Conservation (phyloP, 2,113 vertebrate species). For the Toxotes chatareus region DNA sequence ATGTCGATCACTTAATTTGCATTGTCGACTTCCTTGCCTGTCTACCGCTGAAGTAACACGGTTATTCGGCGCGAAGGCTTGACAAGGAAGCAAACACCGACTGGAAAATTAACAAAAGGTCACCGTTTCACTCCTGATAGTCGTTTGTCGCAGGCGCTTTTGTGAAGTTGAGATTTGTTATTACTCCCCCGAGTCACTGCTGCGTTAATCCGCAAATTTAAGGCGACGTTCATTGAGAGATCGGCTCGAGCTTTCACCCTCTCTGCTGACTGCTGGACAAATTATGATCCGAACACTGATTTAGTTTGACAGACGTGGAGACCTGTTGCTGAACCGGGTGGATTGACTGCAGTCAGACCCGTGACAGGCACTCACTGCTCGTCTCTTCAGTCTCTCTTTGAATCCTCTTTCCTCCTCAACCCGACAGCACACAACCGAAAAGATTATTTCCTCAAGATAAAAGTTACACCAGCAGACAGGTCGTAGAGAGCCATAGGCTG, state of each 20-base stretch:
- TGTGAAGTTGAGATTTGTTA: slow-evolving; percentile 23
- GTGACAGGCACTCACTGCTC: background rate
- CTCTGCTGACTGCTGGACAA: background rate
- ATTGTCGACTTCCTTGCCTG: background rate
- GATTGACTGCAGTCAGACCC: background rate
- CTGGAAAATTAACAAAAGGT: background rate
- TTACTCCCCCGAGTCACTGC: background rate
- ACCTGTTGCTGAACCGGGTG: slow-evolving; percentile 57
- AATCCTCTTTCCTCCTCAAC: background rate
- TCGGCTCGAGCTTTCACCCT: background rate
- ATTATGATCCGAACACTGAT: background rate
- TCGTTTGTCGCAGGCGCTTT: background rate
- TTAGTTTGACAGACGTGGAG: slow-evolving; percentile 23
- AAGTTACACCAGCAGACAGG: background rate
- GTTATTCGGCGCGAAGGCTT: background rate
- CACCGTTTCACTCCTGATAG: background rate
- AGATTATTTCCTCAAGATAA: background rate
- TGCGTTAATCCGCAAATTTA: background rate
- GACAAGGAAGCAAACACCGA: background rate
- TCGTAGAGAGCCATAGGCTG: background rate
- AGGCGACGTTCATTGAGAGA: background rate
- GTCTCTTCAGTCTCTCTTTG: background rate
- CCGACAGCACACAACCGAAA: too few relatives aligned
- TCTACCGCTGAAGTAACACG: background rate
- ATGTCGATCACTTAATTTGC: slow-evolving; percentile 7